Evolutionary conservation across 2,888 invertebrate genomes (phyloP).

Genomic region (Philhelius pedissequus): DNA sequence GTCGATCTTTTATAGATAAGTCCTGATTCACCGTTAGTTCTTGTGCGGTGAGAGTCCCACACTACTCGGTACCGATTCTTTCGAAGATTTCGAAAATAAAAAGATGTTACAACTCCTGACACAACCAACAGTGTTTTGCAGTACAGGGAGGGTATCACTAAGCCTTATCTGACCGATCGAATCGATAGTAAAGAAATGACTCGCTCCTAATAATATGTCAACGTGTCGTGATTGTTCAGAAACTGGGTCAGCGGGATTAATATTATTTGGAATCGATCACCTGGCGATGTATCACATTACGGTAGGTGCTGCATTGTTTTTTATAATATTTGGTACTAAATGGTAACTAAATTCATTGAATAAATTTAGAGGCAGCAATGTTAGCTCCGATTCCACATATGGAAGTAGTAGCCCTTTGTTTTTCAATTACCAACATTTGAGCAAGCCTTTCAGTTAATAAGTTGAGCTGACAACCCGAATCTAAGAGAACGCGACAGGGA

Average conservation of each 20-base stretch:
- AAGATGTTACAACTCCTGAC: not conserved
- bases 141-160: not conserved
- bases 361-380: too few species aligned
- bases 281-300: not conserved
- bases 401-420: not conserved
- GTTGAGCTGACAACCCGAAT: not conserved
- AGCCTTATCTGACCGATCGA: not conserved
- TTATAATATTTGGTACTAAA: not conserved
- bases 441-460: not conserved
- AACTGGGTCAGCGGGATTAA: not conserved
- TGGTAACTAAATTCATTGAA: not conserved
- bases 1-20: too few species aligned
- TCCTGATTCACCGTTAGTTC: too few species aligned
- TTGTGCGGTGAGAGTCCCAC: too few species aligned
- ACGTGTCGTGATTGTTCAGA: not conserved
- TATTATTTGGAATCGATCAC: not conserved
- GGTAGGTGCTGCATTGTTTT: not conserved
- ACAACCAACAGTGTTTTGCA: not conserved
- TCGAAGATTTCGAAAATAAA: too few species aligned
- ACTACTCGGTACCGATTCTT: too few species aligned
- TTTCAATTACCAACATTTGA: not conserved
- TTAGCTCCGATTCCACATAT: not conserved
- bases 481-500: not conserved
- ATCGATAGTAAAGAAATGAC: not conserved
- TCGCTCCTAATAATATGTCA: not conserved